A percentile compares a stretch with the other conserved stretches of the same genome.
phyloP scores from a whole-genome alignment of 2,113 vertebrate species.

The Xenopus tropicalis region DNA sequence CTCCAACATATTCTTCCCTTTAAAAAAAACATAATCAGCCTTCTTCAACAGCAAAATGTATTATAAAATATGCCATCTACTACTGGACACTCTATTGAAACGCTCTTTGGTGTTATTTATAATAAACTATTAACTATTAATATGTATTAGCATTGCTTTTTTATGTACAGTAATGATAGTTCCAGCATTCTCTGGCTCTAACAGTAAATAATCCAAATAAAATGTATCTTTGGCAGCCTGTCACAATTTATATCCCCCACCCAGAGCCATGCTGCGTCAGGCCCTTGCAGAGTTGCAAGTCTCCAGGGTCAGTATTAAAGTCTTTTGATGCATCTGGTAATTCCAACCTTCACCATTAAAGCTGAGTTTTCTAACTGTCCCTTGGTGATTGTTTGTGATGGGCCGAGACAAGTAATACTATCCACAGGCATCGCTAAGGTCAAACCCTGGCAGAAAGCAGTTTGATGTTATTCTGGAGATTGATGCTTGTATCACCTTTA shows the following conservation, averaged over 20 bases:
- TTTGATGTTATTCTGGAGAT: conserved; percentile 79
- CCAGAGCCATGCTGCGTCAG: conserved; percentile 42
- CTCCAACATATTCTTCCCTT: no score
- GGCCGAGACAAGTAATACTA: conserved; percentile 62
- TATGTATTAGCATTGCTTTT: background rate
- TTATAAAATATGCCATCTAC: no score
- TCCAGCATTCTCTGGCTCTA: conserved; percentile 21
- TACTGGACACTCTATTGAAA: background rate
- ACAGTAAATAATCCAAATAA: conserved; percentile 22
- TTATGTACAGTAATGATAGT: conserved; percentile 1
- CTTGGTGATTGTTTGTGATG: conserved; percentile 63
- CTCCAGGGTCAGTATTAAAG: conserved; percentile 41
- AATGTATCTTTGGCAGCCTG: conserved; percentile 14
- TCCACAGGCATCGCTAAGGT: conserved; percentile 75
- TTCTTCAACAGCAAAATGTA: no score
- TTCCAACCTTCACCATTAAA: conserved; percentile 59
- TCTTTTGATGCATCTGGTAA: conserved; percentile 56
- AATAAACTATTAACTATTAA: conserved; percentile 3
- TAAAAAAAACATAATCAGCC: no score
- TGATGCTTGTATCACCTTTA: conserved; percentile 71
- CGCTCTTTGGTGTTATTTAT: no score
- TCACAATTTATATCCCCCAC: conserved; percentile 27
- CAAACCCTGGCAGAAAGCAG: conserved; percentile 59
- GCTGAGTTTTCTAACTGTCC: conserved; percentile 56
- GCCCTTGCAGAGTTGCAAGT: conserved; percentile 43